Percentiles rank a stretch among this genome's conserved stretches.
phyloP scores from a whole-genome alignment of 2,888 invertebrate species.

The Euphydryas editha region DNA sequence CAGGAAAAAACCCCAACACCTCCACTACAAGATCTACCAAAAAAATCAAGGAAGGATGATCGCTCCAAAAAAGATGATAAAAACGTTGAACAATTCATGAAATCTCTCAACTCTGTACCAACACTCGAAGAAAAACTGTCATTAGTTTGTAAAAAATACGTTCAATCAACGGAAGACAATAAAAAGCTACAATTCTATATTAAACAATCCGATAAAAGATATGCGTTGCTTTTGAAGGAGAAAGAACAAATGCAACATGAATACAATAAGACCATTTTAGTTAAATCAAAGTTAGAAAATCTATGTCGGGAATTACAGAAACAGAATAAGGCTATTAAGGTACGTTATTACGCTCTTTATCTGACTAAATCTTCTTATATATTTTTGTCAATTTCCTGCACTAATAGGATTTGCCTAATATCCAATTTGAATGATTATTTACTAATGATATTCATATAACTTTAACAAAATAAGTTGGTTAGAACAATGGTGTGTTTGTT shows the following conservation, averaged over 20 bases:
- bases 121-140: slow-evolving; percentile 87
- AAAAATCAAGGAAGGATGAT: slow-evolving; percentile 73
- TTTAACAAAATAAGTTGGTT: no score
- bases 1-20: slow-evolving; percentile 57
- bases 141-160: slow-evolving; percentile 89
- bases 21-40: slow-evolving; percentile 53
- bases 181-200: slow-evolving; percentile 83
- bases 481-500: no score
- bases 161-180: slow-evolving; percentile 89
- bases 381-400: neutral
- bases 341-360: no score
- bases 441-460: no score
- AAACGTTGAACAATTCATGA: slow-evolving; percentile 87
- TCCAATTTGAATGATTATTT: no score
- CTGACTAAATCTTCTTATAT: no score
- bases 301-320: slow-evolving; percentile 96
- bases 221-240: slow-evolving; percentile 86
- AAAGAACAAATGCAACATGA: slow-evolving; percentile 93
- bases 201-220: slow-evolving; percentile 85
- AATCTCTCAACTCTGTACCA: slow-evolving; percentile 81
- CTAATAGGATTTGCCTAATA: no score
- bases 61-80: slow-evolving; percentile 81
- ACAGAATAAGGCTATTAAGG: slow-evolving; percentile 95
- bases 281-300: slow-evolving; percentile 93
- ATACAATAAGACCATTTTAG: slow-evolving; percentile 91